Evolutionary conservation across 2,113 vertebrate genomes (phyloP), one percentile per base, ranked within the genome.

Genomic region (Eretmodus cyanostictus): DNA sequence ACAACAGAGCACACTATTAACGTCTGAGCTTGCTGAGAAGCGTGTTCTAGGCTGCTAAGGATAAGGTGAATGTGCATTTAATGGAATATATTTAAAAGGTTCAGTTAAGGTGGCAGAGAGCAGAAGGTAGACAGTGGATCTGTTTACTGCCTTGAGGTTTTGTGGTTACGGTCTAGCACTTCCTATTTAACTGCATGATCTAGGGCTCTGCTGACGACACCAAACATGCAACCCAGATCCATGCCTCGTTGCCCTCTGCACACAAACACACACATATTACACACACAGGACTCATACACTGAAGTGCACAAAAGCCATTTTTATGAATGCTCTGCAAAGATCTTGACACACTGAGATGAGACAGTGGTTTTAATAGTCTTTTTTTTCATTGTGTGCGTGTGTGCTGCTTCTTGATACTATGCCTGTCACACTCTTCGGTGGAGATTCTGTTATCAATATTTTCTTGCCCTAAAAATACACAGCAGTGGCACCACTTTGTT

Each of bases 71-170:
- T 68, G 63, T 86, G 59, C 84, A 53, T 90, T 81, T 34, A 42
- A 88, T 87, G 76, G 87, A 85, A 84, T 47, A 63, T 92, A 89
- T 89, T 93, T 81, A 91, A 89, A 88, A 73, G 54, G 87, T 89
- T 93, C 89, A 91, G 82, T 82, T 76, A 59, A 91, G 90, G 91
- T 89, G 81, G 40, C 81, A 36, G 78, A 71, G 90, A 93, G 84
- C 89, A 90, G 87, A 90, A 85, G 87, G 86, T 86, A 88, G 84
- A 85, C 81, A 76, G 78, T 91, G 88, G 90, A 93, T 95, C 85
- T 90, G 82, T 93, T 94, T 93, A 92, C 87, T 86, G 89, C 89
- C 85, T 91, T 93, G 89, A 86, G 94, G 90, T 88, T 95, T 91
- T 88, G 89, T 91, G 92, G 93, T 92, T 90, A 86, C 66, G 91